Base-by-base conservation (phyloP, 2,888 invertebrate species). In the Zygaena filipendulae region DNA sequence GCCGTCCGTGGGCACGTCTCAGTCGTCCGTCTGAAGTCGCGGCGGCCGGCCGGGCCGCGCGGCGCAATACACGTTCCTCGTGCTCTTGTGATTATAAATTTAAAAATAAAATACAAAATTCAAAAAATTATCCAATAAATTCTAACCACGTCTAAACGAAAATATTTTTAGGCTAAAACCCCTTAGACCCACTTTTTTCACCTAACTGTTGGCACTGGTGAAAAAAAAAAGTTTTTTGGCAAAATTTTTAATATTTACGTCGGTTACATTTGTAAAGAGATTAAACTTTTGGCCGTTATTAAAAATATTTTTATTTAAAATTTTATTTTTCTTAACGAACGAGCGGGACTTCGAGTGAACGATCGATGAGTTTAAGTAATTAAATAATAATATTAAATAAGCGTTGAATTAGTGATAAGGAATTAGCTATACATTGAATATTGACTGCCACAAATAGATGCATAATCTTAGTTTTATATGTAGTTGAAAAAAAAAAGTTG, bases 11-110 rank as follows among this genome's bases (percentile, higher is more conserved):
- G 59, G 56, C 59, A 57, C 32, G 45, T 53, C 59, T 59, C 54
- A 79, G 77, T 79, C 70, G 75, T 71, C 77, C 77, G 77, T 79
- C 77, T 79, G 72, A 59, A 74, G 77, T 77, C 77, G 77, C 74
- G 70, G 68, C 71, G 77, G 75, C 77, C 74, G 72, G 66, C 64
- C 72, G 75, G 72, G 70, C 77, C 74, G 74, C 74, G 75, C 75
- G 77, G 53, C 74, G 64, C 54, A 70, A 67, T 70, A 70, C 69
- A 70, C 77, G 80, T 80, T 81, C 81, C 80, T 81, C 80, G 79
- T 74, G 77, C 72, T 66, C 69, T 80, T 80, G 81, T 81, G 80
- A 81, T 81, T 68, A 63, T 71, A 72, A 71, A 75, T 68, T 67
- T 68, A 59, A 72, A 68, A n/a, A n/a, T n/a, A n/a, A 61, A 63